These are phyloP conservation scores for Microcebus griseorufus DNA, from an alignment of 2,113 vertebrate species.

Conservation along the genomic window DNA sequence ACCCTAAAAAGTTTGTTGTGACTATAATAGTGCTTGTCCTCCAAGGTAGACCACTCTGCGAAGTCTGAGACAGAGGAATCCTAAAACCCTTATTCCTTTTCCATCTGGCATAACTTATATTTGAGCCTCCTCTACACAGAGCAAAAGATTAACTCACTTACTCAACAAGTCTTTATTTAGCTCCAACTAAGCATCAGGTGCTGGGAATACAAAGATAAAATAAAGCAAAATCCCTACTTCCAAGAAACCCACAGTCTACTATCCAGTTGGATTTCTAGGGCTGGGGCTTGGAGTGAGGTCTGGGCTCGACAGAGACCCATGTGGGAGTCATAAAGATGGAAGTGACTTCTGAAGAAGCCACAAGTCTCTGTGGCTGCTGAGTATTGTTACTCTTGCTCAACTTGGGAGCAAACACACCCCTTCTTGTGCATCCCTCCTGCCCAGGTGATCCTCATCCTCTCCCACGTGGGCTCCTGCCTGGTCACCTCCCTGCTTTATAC, in stretches of 20 bases:
- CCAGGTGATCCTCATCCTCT: too few relatives aligned
- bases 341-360: neutral
- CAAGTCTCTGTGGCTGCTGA: neutral
- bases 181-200: neutral
- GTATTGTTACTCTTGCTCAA: neutral
- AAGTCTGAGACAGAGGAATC: neutral
- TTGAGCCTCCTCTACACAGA: neutral
- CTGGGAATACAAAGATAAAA: neutral
- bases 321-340: neutral
- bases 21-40: neutral
- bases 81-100: neutral
- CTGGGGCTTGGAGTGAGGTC: neutral
- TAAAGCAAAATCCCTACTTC: neutral
- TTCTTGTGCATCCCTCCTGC: neutral
- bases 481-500: neutral
- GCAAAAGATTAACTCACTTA: constrained; percentile 3
- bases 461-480: neutral
- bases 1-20: too few relatives aligned
- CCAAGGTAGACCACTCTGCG: neutral
- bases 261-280: neutral
- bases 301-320: accelerated
- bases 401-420: neutral
- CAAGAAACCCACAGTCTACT: neutral
- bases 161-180: neutral
- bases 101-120: neutral